Conservation (phyloP, 37 sponge, comb jelly and placozoan species). For the Cliona cf. orientalis region DNA sequence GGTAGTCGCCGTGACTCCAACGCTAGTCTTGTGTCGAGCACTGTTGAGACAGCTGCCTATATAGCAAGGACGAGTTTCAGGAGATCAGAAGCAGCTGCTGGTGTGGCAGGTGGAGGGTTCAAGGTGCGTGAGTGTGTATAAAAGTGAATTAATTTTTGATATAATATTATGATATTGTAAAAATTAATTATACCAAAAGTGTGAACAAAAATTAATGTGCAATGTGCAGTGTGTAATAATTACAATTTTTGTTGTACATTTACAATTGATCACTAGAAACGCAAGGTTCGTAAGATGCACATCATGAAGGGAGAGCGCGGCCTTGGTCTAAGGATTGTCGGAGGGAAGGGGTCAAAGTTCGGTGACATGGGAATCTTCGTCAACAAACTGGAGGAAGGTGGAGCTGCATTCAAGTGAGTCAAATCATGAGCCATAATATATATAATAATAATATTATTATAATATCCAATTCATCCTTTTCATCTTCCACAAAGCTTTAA, state of each 20-base stretch:
- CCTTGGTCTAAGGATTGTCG: constrained; percentile 72
- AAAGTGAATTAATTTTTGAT: not conserved
- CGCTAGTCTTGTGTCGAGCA: constrained; percentile 45
- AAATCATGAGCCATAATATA: not conserved
- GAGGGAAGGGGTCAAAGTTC: constrained; percentile 68
- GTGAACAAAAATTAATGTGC: not conserved
- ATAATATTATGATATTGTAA: not conserved
- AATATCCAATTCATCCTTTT: not conserved
- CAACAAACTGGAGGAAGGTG: constrained; percentile 31
- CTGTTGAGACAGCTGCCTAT: constrained; percentile 65
- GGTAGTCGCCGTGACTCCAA: constrained; percentile 48
- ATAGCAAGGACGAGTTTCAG: constrained; percentile 46
- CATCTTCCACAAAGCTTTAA: not conserved
- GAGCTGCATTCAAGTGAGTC: constrained; percentile 67
- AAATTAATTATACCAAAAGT: not conserved
- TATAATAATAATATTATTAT: not conserved
- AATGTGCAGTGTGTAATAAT: too few relatives aligned
- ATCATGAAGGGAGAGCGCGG: constrained; percentile 56
- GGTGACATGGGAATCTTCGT: constrained; percentile 80
- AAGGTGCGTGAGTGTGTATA: not conserved
- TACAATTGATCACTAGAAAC: constrained; percentile 46
- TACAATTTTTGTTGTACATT: too few relatives aligned
- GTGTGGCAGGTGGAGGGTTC: not conserved
- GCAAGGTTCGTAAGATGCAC: constrained; percentile 72
- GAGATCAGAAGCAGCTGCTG: not conserved